These are phyloP conservation scores for Brachylomia viminalis DNA, from an alignment of 2,888 invertebrate species.

Conservation along the genomic window DNA sequence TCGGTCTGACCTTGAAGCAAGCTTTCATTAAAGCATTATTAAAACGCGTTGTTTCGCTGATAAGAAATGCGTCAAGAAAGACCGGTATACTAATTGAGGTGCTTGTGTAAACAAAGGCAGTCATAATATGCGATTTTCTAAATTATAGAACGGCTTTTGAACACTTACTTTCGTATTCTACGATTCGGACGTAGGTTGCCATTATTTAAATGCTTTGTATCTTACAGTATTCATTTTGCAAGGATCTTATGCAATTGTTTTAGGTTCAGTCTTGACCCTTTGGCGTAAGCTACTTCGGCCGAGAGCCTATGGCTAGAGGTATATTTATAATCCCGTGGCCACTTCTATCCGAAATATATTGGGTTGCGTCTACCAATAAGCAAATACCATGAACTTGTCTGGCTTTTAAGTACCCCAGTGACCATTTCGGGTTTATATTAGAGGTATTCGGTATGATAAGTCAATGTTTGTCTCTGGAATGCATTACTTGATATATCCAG, in stretches of 20 bases:
- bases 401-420: neutral
- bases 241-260: neutral
- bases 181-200: neutral
- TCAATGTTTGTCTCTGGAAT: neutral
- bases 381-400: neutral
- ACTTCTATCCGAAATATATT: neutral
- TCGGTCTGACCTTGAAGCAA: neutral
- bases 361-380: neutral
- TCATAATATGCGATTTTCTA: neutral
- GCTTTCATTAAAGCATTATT: neutral
- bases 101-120: neutral
- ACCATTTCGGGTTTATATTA: neutral
- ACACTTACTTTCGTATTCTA: neutral
- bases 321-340: neutral
- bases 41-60: neutral
- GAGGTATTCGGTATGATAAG: neutral
- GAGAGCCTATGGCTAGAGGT: neutral
- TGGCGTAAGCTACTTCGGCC: too few species aligned
- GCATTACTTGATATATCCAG: conserved; percentile 2
- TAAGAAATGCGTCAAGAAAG: neutral
- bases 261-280: neutral
- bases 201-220: neutral
- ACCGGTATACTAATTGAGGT: neutral
- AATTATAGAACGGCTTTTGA: neutral
- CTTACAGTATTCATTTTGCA: neutral